phyloP scores from a whole-genome alignment of 2,113 vertebrate species.

The Okapia johnstoni region DNA sequence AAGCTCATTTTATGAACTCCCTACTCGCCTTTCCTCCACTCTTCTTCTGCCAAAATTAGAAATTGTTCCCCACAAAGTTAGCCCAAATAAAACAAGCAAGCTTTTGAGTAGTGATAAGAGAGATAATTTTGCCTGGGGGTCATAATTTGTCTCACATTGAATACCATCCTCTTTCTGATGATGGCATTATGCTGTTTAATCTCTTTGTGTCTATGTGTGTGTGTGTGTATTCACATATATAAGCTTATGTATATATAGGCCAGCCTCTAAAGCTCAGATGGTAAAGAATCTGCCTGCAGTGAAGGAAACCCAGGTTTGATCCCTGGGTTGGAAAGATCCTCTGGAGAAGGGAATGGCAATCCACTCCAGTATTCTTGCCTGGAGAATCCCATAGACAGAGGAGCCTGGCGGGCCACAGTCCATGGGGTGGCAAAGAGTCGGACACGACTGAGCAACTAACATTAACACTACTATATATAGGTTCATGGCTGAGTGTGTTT shows the following conservation, averaged over 20 bases:
- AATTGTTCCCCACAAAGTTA: constrained; percentile 5
- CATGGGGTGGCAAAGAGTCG: not conserved
- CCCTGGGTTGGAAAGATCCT: not conserved
- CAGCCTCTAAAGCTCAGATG: not conserved
- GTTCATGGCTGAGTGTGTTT: not conserved
- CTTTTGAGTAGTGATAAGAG: constrained; percentile 44
- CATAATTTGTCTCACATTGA: constrained; percentile 9
- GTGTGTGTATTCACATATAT: not conserved
- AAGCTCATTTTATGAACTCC: not conserved
- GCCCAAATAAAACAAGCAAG: not conserved
- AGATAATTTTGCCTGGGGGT: constrained; percentile 17
- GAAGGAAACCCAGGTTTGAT: not conserved
- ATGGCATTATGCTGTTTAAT: not conserved
- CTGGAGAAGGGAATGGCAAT: not conserved
- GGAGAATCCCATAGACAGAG: not conserved
- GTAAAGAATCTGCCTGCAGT: not conserved
- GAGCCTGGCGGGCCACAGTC: not conserved
- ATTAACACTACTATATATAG: too few species aligned
- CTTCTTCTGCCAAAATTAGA: constrained; percentile 33
- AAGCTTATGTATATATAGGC: not conserved
- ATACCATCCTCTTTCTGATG: not conserved
- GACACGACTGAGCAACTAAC: not conserved
- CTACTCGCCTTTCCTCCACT: not conserved
- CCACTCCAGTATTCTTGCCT: not conserved
- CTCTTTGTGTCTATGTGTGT: not conserved